Evolutionary conservation across 2,888 invertebrate genomes (phyloP), one percentile per base, ranked within the genome.

Genomic region (Coleophora flavipennella): DNA sequence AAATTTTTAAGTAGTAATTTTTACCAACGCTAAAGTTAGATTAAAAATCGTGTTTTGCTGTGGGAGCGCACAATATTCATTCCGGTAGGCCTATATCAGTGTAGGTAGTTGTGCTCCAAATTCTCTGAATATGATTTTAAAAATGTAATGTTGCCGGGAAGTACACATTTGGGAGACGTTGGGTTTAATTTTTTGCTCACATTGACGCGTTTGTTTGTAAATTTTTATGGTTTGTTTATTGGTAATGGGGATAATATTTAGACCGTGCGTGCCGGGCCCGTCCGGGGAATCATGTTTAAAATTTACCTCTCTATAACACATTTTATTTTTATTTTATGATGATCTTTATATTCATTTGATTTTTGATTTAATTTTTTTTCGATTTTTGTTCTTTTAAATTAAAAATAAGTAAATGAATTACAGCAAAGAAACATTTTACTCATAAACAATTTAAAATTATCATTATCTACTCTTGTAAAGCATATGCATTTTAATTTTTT

Each of bases 21-120:
- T 85, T 85, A 80, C 83, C 80, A 83, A 84, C 78, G 83, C 73
- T 73, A 78, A 84, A 85, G 83, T 84, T 85, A 76, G 80, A 85
- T 84, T 85, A 83, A 84, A 78, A 83, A 75, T 66, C 57, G 72
- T 73, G 74, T 73, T 74, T 68, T 72, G 68, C 64, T 62, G 67
- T 57, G 59, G 51, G 51, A 47, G 62, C 62, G 61, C 60, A 59
- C 53, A 49, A 46, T 52, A 60, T 58, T 46, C 52, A 57, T 47
- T 62, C 67, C 66, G 50, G 67, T 85, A 85, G 85, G 84, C 85
- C 84, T 81, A 84, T 73, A 73, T 74, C 57, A 9, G 4, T 55
- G 54, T 52, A n/a, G n/a, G 57, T 56, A 59, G 54, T 50, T 40
- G 11, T 28, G 14, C 7, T 59, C 53, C 43, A 51, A 56, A 50